phyloP scores from a whole-genome alignment of 2,797 vertebrate species.

The Platalea minor region DNA sequence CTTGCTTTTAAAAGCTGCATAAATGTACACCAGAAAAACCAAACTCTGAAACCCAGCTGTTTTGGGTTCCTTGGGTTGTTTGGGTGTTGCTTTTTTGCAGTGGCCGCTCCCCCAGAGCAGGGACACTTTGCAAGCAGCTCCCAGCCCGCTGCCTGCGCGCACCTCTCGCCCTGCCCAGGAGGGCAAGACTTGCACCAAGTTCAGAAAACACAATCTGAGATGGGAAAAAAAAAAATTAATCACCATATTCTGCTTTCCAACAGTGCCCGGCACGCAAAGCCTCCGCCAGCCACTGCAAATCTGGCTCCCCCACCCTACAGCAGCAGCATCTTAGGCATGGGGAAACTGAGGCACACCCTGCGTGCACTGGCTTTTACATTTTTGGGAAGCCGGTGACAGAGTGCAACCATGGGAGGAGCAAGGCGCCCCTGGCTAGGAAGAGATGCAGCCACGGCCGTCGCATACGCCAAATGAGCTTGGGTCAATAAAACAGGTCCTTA shows the following conservation, averaged over 20 bases:
- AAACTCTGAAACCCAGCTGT: neutral
- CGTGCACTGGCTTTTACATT: rapidly evolving
- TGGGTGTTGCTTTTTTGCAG: neutral
- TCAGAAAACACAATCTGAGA: neutral
- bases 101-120: rapidly evolving
- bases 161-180: neutral
- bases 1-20: neutral
- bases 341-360: slow-evolving; percentile 28
- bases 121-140: neutral
- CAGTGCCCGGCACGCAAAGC: rapidly evolving
- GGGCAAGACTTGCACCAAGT: neutral
- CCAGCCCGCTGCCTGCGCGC: no score
- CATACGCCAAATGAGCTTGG: rapidly evolving
- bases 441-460: rapidly evolving
- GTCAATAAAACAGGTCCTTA: neutral
- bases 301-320: neutral
- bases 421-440: neutral
- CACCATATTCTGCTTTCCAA: neutral
- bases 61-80: neutral
- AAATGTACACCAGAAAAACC: neutral
- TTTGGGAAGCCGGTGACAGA: neutral
- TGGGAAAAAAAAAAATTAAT: neutral
- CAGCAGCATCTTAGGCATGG: neutral
- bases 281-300: neutral
- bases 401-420: rapidly evolving